Evolutionary conservation across 2,797 vertebrate species (phyloP).

Genomic region (Vultur gryphus): DNA sequence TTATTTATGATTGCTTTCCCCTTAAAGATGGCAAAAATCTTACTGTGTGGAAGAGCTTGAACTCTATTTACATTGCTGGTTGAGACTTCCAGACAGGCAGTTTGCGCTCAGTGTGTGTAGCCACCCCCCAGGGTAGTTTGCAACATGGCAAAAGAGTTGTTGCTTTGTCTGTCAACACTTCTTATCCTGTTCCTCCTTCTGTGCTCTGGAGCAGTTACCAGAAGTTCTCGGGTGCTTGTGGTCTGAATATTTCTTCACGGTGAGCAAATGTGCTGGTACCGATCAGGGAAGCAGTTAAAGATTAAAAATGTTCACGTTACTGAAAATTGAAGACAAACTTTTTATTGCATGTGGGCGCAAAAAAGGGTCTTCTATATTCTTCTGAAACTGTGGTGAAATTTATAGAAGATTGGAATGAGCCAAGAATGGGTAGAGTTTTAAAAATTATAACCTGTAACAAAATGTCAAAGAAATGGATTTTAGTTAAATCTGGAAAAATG

Average conservation of each 20-base stretch:
- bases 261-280: background rate
- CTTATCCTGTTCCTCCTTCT: conserved; percentile 42
- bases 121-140: background rate
- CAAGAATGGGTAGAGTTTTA: background rate
- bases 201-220: background rate
- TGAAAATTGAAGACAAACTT: background rate
- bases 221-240: background rate
- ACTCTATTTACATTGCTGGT: background rate
- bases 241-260: conserved; percentile 2
- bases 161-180: conserved; percentile 9
- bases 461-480: background rate
- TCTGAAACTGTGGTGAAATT: background rate
- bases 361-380: background rate
- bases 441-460: background rate
- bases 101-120: background rate
- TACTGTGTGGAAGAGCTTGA: background rate
- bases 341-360: background rate
- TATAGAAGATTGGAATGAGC: background rate
- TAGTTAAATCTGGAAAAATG: background rate
- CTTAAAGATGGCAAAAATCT: background rate
- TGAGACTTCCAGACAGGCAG: background rate
- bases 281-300: background rate
- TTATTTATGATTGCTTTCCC: background rate
- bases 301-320: background rate
- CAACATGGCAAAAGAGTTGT: background rate